These are phyloP conservation scores for Myopa tessellatipennis DNA, from an alignment of 2,888 invertebrate species.

Conservation along the genomic window DNA sequence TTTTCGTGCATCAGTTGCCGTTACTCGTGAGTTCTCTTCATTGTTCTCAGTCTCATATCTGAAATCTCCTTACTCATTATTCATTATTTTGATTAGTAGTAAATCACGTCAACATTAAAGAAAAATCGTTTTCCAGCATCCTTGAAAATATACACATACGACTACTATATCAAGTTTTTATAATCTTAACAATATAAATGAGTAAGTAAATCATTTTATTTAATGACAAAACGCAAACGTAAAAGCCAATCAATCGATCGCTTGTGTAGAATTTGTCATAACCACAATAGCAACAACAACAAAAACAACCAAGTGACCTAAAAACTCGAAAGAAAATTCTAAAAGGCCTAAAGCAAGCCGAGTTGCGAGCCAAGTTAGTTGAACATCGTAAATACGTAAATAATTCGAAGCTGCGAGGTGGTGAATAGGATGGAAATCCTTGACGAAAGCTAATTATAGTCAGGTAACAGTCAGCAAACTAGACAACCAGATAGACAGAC, in stretches of 20 bases:
- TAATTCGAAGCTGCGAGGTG: not conserved
- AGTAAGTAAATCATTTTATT: not conserved
- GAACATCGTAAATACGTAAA: not conserved
- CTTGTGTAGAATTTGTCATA: not conserved
- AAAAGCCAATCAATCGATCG: constrained; percentile 2
- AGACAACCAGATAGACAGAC: not conserved
- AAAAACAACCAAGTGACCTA: constrained; percentile 14
- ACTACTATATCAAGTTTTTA: too few species aligned
- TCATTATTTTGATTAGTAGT: too few species aligned
- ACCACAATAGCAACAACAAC: not conserved
- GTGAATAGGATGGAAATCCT: constrained; percentile 30
- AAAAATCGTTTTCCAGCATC: too few species aligned
- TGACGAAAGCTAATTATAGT: constrained; percentile 10
- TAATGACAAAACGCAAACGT: constrained; percentile 2
- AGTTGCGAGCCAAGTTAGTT: not conserved
- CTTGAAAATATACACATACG: too few species aligned
- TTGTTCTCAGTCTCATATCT: too few species aligned
- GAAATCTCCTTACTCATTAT: too few species aligned
- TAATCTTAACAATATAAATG: too few species aligned
- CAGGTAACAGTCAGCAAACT: constrained; percentile 4
- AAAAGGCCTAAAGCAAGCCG: constrained; percentile 22
- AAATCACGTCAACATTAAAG: too few species aligned
- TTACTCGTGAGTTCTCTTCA: too few species aligned
- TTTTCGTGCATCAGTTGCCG: too few species aligned
- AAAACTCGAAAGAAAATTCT: constrained; percentile 13